These are phyloP conservation scores for Psittacula cyanocephala DNA, from an alignment of 2,113 vertebrate species.

Conservation along the genomic window DNA sequence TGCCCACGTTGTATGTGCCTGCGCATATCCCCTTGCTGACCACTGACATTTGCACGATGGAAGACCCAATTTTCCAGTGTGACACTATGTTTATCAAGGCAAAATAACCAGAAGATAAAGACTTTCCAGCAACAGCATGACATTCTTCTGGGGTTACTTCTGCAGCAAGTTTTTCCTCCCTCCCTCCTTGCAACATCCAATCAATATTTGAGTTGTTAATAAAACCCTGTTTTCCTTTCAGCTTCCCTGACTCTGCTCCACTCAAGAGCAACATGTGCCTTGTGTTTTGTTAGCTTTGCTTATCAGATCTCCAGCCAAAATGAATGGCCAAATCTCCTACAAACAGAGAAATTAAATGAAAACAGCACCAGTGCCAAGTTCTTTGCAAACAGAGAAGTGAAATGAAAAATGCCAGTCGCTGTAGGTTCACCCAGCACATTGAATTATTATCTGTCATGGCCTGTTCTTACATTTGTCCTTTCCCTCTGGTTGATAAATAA, in stretches of 20 bases:
- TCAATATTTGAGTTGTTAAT: slow-evolving; percentile 66
- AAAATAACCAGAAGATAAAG: neutral
- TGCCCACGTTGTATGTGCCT: accelerated
- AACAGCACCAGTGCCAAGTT: slow-evolving; percentile 58
- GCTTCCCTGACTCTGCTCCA: slow-evolving; percentile 9
- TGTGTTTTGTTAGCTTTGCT: slow-evolving; percentile 10
- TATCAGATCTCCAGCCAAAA: slow-evolving; percentile 66
- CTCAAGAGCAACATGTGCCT: slow-evolving; percentile 45
- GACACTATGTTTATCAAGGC: neutral
- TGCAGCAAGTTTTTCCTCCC: neutral
- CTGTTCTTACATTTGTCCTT: slow-evolving; percentile 60
- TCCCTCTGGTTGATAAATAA: slow-evolving; percentile 63
- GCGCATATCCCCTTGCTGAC: neutral
- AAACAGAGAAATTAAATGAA: slow-evolving; percentile 71
- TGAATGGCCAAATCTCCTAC: slow-evolving; percentile 59
- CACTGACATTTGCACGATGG: neutral
- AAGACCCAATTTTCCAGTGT: neutral
- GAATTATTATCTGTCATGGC: slow-evolving; percentile 64
- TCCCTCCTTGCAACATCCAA: neutral
- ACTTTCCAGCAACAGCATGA: neutral
- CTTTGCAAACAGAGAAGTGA: slow-evolving; percentile 63
- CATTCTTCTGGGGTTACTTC: neutral
- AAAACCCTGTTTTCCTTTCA: slow-evolving; percentile 40
- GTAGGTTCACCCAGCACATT: slow-evolving; percentile 29
- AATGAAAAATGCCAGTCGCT: slow-evolving; percentile 62